Evolutionary conservation across 2,797 vertebrate species (phyloP).

Genomic region (Phrynocephalus vlangalii): DNA sequence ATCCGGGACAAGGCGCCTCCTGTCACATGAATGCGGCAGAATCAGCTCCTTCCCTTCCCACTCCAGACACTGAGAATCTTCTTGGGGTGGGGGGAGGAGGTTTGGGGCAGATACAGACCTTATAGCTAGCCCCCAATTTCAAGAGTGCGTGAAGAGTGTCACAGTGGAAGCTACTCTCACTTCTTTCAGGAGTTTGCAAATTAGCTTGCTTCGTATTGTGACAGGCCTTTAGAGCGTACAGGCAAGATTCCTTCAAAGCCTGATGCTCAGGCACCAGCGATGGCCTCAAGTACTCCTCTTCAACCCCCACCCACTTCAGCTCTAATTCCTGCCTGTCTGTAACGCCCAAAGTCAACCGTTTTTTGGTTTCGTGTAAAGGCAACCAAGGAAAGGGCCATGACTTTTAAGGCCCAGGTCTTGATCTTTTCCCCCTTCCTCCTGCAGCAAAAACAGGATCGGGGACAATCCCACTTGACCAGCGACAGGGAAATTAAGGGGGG

Average conservation of each 20-base stretch:
- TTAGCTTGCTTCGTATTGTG: too few species aligned
- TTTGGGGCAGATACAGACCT: not conserved
- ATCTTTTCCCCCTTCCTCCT: not conserved
- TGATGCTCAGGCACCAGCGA: too few species aligned
- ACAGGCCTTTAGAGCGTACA: too few species aligned
- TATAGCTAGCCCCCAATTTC: too few species aligned
- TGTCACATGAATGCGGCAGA: conserved; percentile 46
- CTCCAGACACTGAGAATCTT: not conserved
- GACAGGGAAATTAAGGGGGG: too few species aligned
- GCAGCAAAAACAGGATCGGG: not conserved
- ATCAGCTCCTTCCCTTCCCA: conserved; percentile 32
- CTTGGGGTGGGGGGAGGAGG: not conserved
- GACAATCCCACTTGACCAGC: not conserved
- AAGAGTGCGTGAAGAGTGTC: too few species aligned
- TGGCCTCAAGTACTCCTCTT: too few species aligned
- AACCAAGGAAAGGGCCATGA: not conserved
- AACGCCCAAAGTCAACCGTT: not conserved
- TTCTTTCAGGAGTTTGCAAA: too few species aligned
- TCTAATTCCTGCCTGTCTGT: too few species aligned
- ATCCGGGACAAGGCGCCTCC: conserved; percentile 47
- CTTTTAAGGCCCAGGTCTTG: not conserved
- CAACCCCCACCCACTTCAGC: too few species aligned
- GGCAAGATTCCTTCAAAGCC: too few species aligned
- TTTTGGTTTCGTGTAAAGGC: not conserved
- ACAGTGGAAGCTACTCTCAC: too few species aligned